These are phyloP conservation scores for Caenorhabditis brenneri DNA, from an alignment of 1,140 invertebrate genomes.

Conservation along the genomic window DNA sequence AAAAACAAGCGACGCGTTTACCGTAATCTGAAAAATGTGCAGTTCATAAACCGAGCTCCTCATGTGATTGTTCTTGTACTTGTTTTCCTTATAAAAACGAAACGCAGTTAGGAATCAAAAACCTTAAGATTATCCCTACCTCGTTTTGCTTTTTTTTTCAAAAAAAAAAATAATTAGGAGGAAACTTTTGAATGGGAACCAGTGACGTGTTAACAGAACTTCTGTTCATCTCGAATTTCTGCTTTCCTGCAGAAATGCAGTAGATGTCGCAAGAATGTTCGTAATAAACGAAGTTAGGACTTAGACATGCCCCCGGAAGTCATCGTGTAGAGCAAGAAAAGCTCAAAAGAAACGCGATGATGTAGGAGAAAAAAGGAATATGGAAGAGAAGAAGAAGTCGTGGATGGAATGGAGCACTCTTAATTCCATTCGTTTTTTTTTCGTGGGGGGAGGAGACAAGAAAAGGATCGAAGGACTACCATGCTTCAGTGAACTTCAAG, in stretches of 20 bases:
- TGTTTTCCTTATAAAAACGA: not conserved
- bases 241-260: not conserved
- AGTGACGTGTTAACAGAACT: not conserved
- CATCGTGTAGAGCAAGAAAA: constrained; percentile 1
- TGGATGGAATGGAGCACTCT: constrained; percentile 7
- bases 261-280: not conserved
- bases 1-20: not conserved
- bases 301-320: not conserved
- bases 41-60: not conserved
- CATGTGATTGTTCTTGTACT: constrained; percentile 29
- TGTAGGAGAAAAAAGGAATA: not conserved
- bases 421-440: constrained; percentile 29
- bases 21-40: not conserved
- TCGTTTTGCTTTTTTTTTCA: not conserved
- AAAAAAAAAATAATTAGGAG: not conserved
- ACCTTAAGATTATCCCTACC: not conserved
- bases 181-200: not conserved
- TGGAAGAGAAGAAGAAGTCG: not conserved
- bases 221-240: not conserved
- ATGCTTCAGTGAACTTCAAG: constrained; percentile 26
- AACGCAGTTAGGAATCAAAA: not conserved
- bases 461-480: constrained; percentile 18
- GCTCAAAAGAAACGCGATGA: not conserved
- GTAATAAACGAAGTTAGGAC: not conserved
- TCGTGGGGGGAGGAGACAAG: not conserved